Conservation (phyloP, 2,113 vertebrate species). For the Cichladusa arquata region DNA sequence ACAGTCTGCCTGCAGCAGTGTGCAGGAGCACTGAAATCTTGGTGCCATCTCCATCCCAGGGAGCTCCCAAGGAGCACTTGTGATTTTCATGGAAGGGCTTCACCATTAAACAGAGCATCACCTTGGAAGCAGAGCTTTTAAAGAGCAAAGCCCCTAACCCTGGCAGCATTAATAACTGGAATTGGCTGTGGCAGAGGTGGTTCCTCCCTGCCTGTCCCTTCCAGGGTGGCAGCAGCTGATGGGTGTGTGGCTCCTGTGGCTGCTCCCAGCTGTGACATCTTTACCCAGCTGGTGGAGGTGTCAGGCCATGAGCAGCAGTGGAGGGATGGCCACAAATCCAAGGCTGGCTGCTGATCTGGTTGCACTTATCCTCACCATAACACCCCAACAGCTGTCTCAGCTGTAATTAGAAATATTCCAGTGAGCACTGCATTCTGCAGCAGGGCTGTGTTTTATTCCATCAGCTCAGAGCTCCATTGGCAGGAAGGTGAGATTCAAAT, state of each 20-base stretch:
- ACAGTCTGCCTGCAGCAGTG: not conserved
- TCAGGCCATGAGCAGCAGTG: not conserved
- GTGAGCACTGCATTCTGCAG: not conserved
- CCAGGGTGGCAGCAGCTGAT: not conserved
- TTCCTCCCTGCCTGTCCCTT: not conserved
- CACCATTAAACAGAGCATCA: not conserved
- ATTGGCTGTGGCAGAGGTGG: not conserved
- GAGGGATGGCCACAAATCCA: not conserved
- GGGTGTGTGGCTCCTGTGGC: not conserved
- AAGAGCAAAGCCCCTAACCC: not conserved
- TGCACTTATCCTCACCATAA: not conserved
- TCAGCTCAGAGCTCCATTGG: not conserved
- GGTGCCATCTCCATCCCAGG: no score
- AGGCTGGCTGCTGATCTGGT: not conserved
- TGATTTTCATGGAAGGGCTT: accelerated
- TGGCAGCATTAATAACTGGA: not conserved
- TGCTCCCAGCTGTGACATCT: not conserved
- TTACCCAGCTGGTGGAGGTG: not conserved
- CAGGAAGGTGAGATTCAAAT: not conserved
- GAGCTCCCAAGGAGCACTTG: accelerated
- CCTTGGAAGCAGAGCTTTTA: not conserved
- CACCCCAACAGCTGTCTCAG: not conserved
- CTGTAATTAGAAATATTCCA: not conserved
- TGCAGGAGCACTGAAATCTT: not conserved
- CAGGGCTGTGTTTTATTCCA: not conserved